These are phyloP conservation scores for Rhinolophus sinicus DNA, from an alignment of 2,113 vertebrate genomes.

Conservation along the genomic window DNA sequence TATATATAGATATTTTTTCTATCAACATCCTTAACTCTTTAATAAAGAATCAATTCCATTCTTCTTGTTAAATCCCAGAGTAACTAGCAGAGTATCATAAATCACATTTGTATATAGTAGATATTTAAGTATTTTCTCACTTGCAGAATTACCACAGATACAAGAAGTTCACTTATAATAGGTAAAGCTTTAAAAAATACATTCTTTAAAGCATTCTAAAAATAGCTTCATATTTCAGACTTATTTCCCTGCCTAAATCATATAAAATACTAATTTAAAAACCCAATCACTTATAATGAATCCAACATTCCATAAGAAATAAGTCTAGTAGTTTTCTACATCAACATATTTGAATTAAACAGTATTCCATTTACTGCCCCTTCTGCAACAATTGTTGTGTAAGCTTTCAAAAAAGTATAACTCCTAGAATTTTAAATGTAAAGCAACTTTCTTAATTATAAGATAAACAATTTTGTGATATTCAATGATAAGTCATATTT, in stretches of 20 bases:
- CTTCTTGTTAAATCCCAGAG: background rate
- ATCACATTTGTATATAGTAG: background rate
- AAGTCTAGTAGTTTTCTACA: background rate
- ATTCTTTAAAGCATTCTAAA: no score
- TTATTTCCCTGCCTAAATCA: background rate
- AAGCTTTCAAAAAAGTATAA: background rate
- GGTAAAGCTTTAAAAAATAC: background rate
- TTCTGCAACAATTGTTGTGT: background rate
- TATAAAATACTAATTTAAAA: background rate
- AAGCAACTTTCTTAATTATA: background rate
- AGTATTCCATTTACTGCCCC: background rate
- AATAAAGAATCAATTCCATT: background rate
- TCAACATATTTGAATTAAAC: background rate
- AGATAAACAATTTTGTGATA: background rate
- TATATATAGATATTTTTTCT: no score
- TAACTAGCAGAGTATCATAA: background rate
- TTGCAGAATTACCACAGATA: background rate
- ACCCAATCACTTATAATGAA: background rate
- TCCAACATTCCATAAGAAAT: background rate
- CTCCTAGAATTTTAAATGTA: background rate
- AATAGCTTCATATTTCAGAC: background rate
- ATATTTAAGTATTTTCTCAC: background rate
- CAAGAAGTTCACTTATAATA: background rate
- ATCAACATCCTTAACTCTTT: background rate
- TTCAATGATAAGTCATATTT: background rate